Percentiles rank a stretch among this genome's conserved stretches.
phyloP scores from a whole-genome alignment of 2,888 invertebrate species.

The Agrochola circellaris region DNA sequence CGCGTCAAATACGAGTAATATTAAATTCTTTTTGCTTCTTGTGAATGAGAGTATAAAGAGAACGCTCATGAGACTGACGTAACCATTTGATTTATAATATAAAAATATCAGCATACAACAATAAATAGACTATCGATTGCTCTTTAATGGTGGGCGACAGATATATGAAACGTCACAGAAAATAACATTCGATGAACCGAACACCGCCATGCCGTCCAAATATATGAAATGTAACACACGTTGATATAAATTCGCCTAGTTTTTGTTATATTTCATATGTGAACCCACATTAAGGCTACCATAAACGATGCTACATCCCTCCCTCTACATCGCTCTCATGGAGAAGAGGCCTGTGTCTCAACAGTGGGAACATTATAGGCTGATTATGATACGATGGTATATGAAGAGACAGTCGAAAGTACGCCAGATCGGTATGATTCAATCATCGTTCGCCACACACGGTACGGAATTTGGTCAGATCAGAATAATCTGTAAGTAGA shows the following conservation, averaged over 20 bases:
- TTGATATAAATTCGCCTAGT: not conserved
- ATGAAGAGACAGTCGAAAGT: not conserved
- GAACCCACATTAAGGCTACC: too few species aligned
- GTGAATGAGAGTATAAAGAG: slow-evolving; percentile 6
- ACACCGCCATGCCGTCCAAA: too few species aligned
- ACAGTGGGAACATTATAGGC: too few species aligned
- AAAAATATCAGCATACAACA: not conserved
- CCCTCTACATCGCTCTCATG: too few species aligned
- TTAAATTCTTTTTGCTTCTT: slow-evolving; percentile 22
- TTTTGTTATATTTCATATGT: not conserved
- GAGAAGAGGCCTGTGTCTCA: too few species aligned
- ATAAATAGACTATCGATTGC: not conserved
- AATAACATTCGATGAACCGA: not conserved
- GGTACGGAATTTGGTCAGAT: not conserved
- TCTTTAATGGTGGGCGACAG: too few species aligned
- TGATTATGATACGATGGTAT: not conserved
- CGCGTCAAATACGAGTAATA: slow-evolving; percentile 15
- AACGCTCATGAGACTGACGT: not conserved
- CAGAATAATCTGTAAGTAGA: not conserved
- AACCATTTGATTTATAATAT: slow-evolving; percentile 4
- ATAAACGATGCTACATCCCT: not conserved
- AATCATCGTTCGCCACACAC: too few species aligned
- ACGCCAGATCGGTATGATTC: not conserved
- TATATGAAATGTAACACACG: not conserved
- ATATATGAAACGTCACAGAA: too few species aligned